A percentile compares a stretch with the other conserved stretches of the same genome.
These are phyloP conservation scores for Denticeps clupeoides DNA, from an alignment of 2,797 vertebrate species.

Conservation along the genomic window DNA sequence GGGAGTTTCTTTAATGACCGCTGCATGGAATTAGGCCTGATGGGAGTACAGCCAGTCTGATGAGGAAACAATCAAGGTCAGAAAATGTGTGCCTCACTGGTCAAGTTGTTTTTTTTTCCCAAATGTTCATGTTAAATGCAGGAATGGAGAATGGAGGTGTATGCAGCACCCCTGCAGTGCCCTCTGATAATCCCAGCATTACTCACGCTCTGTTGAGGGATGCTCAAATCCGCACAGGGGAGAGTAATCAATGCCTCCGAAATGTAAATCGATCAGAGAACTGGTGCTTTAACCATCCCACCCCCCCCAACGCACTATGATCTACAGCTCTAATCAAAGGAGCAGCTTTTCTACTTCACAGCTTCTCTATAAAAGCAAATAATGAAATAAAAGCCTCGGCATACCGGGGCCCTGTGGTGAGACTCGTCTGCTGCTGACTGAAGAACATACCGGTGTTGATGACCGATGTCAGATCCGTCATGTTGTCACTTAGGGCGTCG, in stretches of 20 bases:
- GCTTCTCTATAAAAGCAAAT: not conserved
- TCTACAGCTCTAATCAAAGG: conserved; percentile 1
- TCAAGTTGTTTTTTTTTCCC: no score
- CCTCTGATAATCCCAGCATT: conserved; percentile 50
- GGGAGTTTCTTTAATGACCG: no score
- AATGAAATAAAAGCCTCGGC: not conserved
- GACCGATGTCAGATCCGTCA: conserved; percentile 46
- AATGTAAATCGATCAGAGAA: conserved; percentile 53
- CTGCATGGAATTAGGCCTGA: no score
- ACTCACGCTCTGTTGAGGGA: conserved; percentile 44
- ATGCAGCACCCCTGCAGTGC: conserved; percentile 26
- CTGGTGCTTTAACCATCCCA: conserved; percentile 38
- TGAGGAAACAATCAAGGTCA: no score
- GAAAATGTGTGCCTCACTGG: no score
- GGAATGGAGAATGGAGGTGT: no score
- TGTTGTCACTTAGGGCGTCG: conserved; percentile 35
- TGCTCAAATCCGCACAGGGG: conserved; percentile 41
- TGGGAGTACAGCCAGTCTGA: no score
- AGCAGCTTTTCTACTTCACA: not conserved
- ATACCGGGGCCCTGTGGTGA: not conserved
- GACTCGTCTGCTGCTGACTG: no score
- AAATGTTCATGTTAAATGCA: no score
- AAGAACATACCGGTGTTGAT: no score
- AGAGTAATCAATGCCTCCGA: conserved; percentile 52
- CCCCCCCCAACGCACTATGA: not conserved